A percentile compares a stretch with the other conserved stretches of the same genome.
phyloP scores from a whole-genome alignment of 1,140 invertebrate genomes.

The Teleopsis dalmanni region DNA sequence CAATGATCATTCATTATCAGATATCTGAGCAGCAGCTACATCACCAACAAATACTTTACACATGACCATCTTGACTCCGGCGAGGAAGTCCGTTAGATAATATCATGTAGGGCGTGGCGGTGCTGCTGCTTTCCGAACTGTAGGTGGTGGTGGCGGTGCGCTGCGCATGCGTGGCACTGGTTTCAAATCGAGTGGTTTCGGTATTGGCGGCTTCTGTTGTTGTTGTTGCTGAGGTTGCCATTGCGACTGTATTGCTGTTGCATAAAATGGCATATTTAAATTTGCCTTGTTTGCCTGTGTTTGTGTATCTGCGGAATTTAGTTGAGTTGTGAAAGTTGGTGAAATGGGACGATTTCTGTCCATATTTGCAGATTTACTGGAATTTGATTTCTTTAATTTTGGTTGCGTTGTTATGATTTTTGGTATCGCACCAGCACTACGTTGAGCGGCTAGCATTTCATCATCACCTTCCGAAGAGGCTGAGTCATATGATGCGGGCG shows the following conservation, averaged over 20 bases:
- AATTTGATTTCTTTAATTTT: constrained; percentile 29
- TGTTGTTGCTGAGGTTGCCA: background rate
- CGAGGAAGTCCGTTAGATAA: constrained; percentile 41
- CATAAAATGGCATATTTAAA: background rate
- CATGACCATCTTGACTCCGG: constrained; percentile 44
- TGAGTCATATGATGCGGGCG: constrained; percentile 54
- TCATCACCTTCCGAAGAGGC: constrained; percentile 53
- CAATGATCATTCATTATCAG: too few species aligned
- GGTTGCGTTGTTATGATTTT: constrained; percentile 45
- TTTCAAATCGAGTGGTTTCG: constrained; percentile 17
- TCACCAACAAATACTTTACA: constrained; percentile 42
- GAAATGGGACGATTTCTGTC: constrained; percentile 22
- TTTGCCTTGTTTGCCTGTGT: background rate
- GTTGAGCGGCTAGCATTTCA: constrained; percentile 37
- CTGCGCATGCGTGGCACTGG: constrained; percentile 40
- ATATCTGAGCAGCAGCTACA: constrained; percentile 2
- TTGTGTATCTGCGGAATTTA: background rate
- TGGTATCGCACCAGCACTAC: constrained; percentile 18
- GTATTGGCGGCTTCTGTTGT: constrained; percentile 8
- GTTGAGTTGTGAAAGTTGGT: constrained; percentile 4
- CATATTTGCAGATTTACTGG: constrained; percentile 13
- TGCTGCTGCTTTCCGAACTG: constrained; percentile 27
- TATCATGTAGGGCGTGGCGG: constrained; percentile 43
- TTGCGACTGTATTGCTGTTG: background rate
- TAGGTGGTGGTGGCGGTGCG: constrained; percentile 36